A percentile compares a stretch with the other conserved stretches of the same genome.
Conservation (phyloP, 2,113 vertebrate genomes). For the Colossoma macropomum region DNA sequence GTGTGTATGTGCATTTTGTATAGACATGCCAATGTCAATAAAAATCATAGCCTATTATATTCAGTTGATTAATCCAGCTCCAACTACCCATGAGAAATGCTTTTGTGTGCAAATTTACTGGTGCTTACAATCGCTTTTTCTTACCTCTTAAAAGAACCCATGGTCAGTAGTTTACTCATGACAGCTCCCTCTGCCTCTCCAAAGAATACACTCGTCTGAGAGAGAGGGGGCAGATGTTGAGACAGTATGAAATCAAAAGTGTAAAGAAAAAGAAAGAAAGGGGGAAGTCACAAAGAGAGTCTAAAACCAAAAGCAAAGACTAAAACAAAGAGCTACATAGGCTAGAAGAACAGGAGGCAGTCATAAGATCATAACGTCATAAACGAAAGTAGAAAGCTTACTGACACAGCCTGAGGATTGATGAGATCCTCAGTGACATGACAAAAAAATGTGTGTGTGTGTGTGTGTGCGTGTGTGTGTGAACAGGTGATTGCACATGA, state of each 20-base stretch:
- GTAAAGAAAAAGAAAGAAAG: slow-evolving; percentile 20
- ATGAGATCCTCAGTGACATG: slow-evolving; percentile 63
- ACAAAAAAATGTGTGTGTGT: neutral
- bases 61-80: too few relatives aligned
- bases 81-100: too few relatives aligned
- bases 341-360: slow-evolving; percentile 42
- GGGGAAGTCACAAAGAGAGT: too few relatives aligned
- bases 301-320: neutral
- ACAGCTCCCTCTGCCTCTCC: slow-evolving; percentile 96
- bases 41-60: too few relatives aligned
- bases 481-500: neutral
- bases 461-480: neutral
- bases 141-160: slow-evolving; percentile 99
- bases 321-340: slow-evolving; percentile 54
- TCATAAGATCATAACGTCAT: slow-evolving; percentile 40
- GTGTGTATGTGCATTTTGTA: too few relatives aligned
- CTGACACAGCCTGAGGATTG: slow-evolving; percentile 58
- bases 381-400: slow-evolving; percentile 60
- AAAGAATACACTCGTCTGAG: slow-evolving; percentile 94
- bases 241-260: neutral
- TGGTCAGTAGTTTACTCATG: slow-evolving; percentile 95
- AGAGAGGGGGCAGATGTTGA: neutral
- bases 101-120: neutral
- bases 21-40: too few relatives aligned
- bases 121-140: slow-evolving; percentile 34